These are phyloP conservation scores for Brotula barbata DNA, from an alignment of 2,797 vertebrate genomes.

Conservation along the genomic window DNA sequence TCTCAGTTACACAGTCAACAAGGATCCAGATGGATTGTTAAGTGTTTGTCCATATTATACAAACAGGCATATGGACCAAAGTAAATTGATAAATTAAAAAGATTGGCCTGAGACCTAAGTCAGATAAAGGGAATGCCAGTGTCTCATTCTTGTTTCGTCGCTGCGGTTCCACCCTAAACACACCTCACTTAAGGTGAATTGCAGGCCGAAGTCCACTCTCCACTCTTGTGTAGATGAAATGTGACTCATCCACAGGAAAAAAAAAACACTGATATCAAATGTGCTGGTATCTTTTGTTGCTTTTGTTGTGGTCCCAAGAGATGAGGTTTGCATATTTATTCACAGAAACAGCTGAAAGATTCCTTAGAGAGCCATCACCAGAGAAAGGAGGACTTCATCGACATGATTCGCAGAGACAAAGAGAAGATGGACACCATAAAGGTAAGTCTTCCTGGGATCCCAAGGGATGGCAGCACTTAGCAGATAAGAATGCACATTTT, in stretches of 20 bases:
- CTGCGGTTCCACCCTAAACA: constrained; percentile 13
- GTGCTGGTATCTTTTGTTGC: background rate
- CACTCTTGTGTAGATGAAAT: constrained; percentile 31
- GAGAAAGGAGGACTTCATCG: constrained; percentile 70
- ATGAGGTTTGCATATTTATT: constrained; percentile 29
- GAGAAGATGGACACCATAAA: constrained; percentile 79
- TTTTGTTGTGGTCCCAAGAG: constrained; percentile 5
- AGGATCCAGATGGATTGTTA: constrained; percentile 7
- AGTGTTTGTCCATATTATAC: constrained; percentile 10
- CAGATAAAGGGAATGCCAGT: constrained; percentile 9
- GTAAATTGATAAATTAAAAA: constrained; percentile 30
- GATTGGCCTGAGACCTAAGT: constrained; percentile 14
- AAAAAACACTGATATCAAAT: constrained; percentile 8
- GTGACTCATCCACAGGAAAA: constrained; percentile 8
- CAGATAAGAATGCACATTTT: constrained; percentile 57
- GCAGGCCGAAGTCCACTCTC: constrained; percentile 47
- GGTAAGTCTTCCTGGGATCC: constrained; percentile 64
- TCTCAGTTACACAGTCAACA: background rate
- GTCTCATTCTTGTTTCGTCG: constrained; percentile 20
- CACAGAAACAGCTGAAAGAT: constrained; percentile 81
- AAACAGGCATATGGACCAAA: constrained; percentile 33
- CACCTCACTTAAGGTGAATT: constrained; percentile 5
- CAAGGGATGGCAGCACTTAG: constrained; percentile 50
- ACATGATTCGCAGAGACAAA: constrained; percentile 68
- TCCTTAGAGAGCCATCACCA: constrained; percentile 70